Evolutionary conservation across 2,888 invertebrate species (phyloP), one percentile per base, ranked within the genome.

Genomic region (Hirtodrosophila trivittata): DNA sequence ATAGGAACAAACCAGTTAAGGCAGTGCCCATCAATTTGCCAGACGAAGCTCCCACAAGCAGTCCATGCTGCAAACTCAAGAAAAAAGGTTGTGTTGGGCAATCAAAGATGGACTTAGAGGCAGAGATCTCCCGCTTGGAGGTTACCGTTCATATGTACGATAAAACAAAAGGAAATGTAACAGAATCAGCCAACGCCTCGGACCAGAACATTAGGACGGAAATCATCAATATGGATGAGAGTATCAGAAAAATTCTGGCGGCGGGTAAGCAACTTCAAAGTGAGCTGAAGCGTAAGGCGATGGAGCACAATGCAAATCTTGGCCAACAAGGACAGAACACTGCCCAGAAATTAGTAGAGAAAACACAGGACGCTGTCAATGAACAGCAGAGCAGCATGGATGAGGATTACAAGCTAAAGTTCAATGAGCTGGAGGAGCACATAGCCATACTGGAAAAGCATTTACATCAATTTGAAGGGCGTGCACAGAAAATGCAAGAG

Each of bases 251-350:
- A 8, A 94, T 95, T 64, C 89, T 96, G 1, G 94, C 94, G 81
- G 93, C 93, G 16, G 96, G 95, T 95, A 95, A 95, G 83, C 92
- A 93, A 64, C 91, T 92, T 18, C 92, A 93, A 78, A 88, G 90
- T 35, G 94, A 94, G 92, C 80, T 94, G 9, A 92, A 92, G 77
- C 92, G 91, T 50, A 94, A 93, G 86, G 42, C 59, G 91, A 92
- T 13, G 91, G 92, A 55, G 1, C 60, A 66, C 9, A 43, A n/a
- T 57, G 5, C 18, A 14, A 52, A 46, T 18, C 8, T 56, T 6
- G 16, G 46, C 6, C n/a, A 56, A 37, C 10, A 30, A 8, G 13
- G 35, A 4, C 38, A 32, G 6, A 18, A 47, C 10, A 14, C 1
- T 25, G 9, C 4, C 1, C 16, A 30, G 9, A 21, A 9, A 6